A percentile compares a stretch with the other conserved stretches of the same genome.
These are phyloP conservation scores for Muscicapa adusta DNA, from an alignment of 2,113 vertebrate species.

Conservation along the genomic window DNA sequence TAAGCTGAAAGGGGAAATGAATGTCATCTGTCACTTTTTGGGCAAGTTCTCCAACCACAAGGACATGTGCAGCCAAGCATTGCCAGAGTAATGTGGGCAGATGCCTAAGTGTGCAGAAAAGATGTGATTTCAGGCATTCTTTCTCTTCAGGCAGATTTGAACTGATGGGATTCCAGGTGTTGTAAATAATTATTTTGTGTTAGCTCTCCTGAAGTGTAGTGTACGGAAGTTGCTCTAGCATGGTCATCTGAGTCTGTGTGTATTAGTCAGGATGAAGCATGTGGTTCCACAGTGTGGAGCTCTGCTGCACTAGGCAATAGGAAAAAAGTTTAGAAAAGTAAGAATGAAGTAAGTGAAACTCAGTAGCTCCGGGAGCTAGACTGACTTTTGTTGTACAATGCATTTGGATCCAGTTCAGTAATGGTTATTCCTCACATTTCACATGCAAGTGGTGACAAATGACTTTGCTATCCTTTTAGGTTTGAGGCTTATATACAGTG, in stretches of 20 bases:
- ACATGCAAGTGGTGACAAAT: background rate
- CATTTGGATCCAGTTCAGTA: background rate
- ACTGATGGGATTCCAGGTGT: background rate
- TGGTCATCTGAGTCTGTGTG: accelerated
- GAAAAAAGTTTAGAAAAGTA: background rate
- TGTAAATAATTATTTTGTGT: background rate
- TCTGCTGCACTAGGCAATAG: background rate
- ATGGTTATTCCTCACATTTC: background rate
- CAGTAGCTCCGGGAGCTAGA: background rate
- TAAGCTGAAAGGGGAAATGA: background rate
- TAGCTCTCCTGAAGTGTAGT: background rate
- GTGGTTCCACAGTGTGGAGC: background rate
- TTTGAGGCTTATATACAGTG: background rate
- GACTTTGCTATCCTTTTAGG: background rate
- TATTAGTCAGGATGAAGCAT: background rate
- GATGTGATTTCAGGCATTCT: background rate
- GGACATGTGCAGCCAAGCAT: background rate
- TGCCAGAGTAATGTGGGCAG: background rate
- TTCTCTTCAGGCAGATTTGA: background rate
- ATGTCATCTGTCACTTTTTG: background rate
- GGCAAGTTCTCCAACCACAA: background rate
- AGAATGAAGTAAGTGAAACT: background rate
- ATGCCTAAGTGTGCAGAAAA: background rate
- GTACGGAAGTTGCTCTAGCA: accelerated
- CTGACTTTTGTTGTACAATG: background rate